A percentile compares a stretch with the other conserved stretches of the same genome.
phyloP scores from a whole-genome alignment of 2,797 vertebrate species.

The Tenualosa thibaudeaui region DNA sequence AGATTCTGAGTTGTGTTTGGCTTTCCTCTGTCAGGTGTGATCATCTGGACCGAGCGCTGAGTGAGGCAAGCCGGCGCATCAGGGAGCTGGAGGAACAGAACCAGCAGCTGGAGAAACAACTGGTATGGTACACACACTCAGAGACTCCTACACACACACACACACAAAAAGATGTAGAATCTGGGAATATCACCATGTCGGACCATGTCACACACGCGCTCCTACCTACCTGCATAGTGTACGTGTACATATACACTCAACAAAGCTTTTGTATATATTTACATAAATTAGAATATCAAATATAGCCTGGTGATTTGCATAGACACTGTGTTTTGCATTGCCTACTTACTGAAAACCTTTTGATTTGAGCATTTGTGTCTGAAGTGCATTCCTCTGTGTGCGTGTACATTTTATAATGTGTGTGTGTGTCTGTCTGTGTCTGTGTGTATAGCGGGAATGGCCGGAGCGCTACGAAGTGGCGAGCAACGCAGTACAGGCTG shows the following conservation, averaged over 20 bases:
- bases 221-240: not conserved
- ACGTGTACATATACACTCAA: not conserved
- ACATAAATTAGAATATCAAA: too few relatives aligned
- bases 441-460: constrained; percentile 79
- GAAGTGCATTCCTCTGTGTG: not conserved
- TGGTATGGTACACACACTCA: constrained; percentile 69
- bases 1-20: not conserved
- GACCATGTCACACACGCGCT: not conserved
- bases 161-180: not conserved
- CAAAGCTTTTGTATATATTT: not conserved
- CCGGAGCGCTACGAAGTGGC: constrained; percentile 79
- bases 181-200: not conserved
- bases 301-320: too few relatives aligned
- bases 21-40: constrained; percentile 75
- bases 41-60: constrained; percentile 81
- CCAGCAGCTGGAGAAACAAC: constrained; percentile 80
- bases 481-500: constrained; percentile 72
- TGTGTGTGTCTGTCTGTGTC: not conserved
- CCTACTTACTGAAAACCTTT: too few relatives aligned
- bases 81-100: constrained; percentile 87
- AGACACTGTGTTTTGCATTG: too few relatives aligned
- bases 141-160: not conserved
- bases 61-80: constrained; percentile 78
- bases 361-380: too few relatives aligned
- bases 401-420: not conserved